Evolutionary conservation across 37 sponge, comb jelly and placozoan genomes (phyloP).

Genomic region (Chondrosia reniformis): DNA sequence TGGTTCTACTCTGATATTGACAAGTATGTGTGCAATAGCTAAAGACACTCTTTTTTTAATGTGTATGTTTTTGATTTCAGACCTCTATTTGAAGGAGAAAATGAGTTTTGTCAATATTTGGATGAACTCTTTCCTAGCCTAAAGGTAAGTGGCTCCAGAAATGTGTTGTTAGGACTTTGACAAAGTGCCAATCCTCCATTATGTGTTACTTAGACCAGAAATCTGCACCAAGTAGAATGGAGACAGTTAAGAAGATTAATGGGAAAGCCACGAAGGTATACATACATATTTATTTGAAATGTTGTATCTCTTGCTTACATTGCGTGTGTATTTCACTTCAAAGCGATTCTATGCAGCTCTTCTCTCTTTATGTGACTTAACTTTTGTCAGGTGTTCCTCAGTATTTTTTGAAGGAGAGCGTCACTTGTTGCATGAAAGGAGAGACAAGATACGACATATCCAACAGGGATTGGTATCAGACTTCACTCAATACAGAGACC

Average conservation of each 20-base stretch:
- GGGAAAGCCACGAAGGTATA: conserved; percentile 86
- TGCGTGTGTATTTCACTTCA: no score
- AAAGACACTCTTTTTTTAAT: not conserved
- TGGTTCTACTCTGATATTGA: conserved; percentile 93
- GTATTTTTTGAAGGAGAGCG: conserved; percentile 83
- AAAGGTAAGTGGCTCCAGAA: conserved; percentile 36
- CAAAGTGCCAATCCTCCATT: not conserved
- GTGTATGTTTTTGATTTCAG: conserved; percentile 27
- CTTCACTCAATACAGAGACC: conserved; percentile 58
- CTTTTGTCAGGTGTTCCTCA: conserved; percentile 53
- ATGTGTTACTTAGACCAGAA: conserved; percentile 34
- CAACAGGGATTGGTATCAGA: conserved; percentile 40
- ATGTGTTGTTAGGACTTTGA: not conserved
- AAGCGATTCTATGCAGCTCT: no score
- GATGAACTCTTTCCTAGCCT: conserved; percentile 75
- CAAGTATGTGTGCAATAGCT: conserved; percentile 35
- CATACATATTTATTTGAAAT: no score
- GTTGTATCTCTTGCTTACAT: no score
- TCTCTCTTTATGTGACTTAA: no score
- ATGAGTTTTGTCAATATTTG: conserved; percentile 84
- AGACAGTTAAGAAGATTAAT: conserved; percentile 66
- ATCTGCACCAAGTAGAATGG: conserved; percentile 74
- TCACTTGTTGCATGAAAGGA: conserved; percentile 47
- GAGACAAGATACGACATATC: conserved; percentile 64
- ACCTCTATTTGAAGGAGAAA: conserved; percentile 74